phyloP scores from a whole-genome alignment of 2,888 invertebrate genomes.

The Acanthosepion pharaonis region DNA sequence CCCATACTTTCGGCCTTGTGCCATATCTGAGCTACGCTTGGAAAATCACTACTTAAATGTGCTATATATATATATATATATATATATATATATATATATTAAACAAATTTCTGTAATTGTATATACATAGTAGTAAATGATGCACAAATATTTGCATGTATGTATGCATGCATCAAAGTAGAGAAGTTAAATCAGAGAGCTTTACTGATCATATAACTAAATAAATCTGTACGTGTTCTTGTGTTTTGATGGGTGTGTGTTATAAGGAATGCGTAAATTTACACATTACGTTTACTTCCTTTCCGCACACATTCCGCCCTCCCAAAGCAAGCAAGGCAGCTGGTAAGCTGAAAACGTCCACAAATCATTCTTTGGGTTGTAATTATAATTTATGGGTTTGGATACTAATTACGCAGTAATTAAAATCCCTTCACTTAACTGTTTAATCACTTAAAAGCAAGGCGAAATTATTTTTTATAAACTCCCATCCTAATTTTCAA shows the following conservation, averaged over 20 bases:
- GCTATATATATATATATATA: neutral
- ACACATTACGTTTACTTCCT: neutral
- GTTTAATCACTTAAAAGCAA: slow-evolving; percentile 33
- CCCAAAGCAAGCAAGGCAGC: neutral
- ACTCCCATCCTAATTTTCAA: neutral
- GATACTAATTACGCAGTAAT: neutral
- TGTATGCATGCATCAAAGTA: no score
- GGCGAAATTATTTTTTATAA: neutral
- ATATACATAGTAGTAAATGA: neutral
- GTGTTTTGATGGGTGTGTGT: neutral
- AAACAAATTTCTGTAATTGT: neutral
- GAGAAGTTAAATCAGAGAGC: neutral
- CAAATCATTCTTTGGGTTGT: neutral
- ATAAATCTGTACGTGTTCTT: neutral
- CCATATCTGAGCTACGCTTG: no score
- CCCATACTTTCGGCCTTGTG: no score
- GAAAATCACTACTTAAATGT: no score
- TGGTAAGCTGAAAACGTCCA: neutral
- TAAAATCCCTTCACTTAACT: neutral
- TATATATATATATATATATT: neutral
- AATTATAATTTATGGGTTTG: slow-evolving; percentile 6
- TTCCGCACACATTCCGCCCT: neutral
- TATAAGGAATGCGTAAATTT: neutral
- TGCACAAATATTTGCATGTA: no score
- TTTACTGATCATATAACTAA: neutral